Percentiles rank a stretch among this genome's conserved stretches.
phyloP scores from a whole-genome alignment of 2,888 invertebrate genomes.

The Calliphora vomitoria region DNA sequence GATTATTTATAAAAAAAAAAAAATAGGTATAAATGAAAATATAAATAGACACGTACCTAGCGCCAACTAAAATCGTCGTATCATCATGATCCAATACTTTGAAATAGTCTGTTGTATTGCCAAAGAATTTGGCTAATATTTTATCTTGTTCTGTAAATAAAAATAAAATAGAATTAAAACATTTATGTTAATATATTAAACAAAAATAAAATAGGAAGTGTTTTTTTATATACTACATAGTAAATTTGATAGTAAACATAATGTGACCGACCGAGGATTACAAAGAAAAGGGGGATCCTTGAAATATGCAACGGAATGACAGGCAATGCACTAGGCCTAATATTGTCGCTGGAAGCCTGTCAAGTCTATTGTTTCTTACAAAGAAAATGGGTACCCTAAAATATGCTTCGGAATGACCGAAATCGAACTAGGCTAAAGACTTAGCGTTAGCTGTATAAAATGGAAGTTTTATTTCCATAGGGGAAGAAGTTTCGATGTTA shows the following conservation, averaged over 20 bases:
- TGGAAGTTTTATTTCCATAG: no score
- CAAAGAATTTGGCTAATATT: conserved; percentile 90
- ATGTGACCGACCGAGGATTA: no score
- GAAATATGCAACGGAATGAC: background rate
- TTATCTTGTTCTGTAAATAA: conserved; percentile 88
- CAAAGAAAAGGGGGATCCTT: background rate
- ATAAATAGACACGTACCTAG: conserved; percentile 89
- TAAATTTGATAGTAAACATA: background rate
- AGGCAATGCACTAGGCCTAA: background rate
- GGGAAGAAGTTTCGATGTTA: no score
- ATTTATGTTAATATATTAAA: background rate
- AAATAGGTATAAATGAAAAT: conserved; percentile 16
- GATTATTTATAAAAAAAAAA: background rate
- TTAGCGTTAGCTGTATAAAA: no score
- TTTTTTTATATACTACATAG: background rate
- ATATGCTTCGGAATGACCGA: no score
- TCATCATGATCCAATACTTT: conserved; percentile 95
- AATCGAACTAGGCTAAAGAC: no score
- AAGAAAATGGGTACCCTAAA: no score
- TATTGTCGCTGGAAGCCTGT: no score
- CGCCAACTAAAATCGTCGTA: conserved; percentile 94
- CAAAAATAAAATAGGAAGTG: conserved; percentile 22
- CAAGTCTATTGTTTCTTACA: no score
- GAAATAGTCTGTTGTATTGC: conserved; percentile 94
- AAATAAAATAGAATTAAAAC: conserved; percentile 78